Evolutionary conservation across 2,113 vertebrate species (phyloP), one percentile per base, ranked within the genome.

Genomic region (Cephalopholis sonnerati): DNA sequence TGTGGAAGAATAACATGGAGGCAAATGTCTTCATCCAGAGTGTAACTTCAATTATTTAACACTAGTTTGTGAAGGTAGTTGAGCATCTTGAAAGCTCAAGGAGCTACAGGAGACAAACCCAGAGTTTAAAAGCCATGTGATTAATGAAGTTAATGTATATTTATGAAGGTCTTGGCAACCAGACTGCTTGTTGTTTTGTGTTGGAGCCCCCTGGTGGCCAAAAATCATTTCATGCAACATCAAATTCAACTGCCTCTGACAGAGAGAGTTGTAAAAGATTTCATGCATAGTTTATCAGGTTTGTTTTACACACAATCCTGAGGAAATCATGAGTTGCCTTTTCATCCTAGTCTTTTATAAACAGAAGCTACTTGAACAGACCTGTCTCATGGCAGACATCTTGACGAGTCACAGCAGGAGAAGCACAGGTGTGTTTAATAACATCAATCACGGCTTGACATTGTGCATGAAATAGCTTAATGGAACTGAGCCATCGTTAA

Each of bases 141-240:
- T 25, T 39, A 4, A 63, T 13, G 0, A 5, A 36, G 3, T 53
- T 6, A 6, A 4, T 25, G 13, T 36, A 24, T 39, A 44, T 44
- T 55, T 8, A 70, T 55, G 32, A 10, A 13, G 8, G 15, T 72
- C 54, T 54, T 6, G 39, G 5, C 15, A 46, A 13, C 11, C 16
- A 25, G 22, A 20, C 27, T 18, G 11, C 15, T 57, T 24, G 6
- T 29, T n/a, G 36, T 61, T 66, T 59, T 11, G 3, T 44, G 10
- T 9, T 44, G 9, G 6, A 25, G 16, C 63, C 76, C 44, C 16
- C 83, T 63, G 22, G 54, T 76, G 82, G 83, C 2, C 36, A 79
- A 29, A 58, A 11, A 18, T 50, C 0, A 64, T 7, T 39, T 5
- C 18, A 11, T 1, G 24, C 29, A 79, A 12, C 25, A 64, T n/a